Conservation (phyloP, 2,888 invertebrate species). For the Calameuta idolon region DNA sequence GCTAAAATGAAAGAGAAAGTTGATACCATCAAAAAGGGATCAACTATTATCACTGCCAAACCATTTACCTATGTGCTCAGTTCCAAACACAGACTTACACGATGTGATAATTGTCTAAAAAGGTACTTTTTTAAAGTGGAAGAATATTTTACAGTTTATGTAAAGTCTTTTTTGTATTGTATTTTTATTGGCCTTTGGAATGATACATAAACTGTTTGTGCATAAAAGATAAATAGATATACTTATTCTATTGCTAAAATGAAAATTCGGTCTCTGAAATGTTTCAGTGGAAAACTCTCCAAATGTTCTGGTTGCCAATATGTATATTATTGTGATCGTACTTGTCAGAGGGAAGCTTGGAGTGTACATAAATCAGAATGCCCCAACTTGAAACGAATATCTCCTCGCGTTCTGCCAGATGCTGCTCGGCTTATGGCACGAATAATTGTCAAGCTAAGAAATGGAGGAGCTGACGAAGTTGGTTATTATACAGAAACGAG, state of each 20-base stretch:
- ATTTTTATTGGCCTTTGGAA: not conserved
- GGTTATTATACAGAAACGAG: slow-evolving; percentile 78
- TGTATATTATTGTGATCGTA: slow-evolving; percentile 83
- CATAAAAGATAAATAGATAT: not conserved
- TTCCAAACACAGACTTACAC: slow-evolving; percentile 75
- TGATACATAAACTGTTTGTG: not conserved
- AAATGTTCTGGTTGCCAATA: slow-evolving; percentile 89
- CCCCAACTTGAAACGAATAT: slow-evolving; percentile 76
- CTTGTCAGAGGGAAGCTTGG: slow-evolving; percentile 88
- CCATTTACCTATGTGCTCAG: slow-evolving; percentile 82
- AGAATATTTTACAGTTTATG: not conserved
- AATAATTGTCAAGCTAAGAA: slow-evolving; percentile 77
- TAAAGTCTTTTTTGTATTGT: not conserved
- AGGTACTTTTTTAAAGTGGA: slow-evolving; percentile 34
- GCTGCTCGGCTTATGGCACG: slow-evolving; percentile 84
- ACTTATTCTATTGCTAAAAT: not conserved
- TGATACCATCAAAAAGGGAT: slow-evolving; percentile 71
- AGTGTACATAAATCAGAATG: slow-evolving; percentile 87
- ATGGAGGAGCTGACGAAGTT: slow-evolving; percentile 76
- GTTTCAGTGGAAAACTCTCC: slow-evolving; percentile 76
- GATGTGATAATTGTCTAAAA: slow-evolving; percentile 80
- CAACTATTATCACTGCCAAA: slow-evolving; percentile 77
- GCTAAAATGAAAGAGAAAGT: slow-evolving; percentile 55
- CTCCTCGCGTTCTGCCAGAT: slow-evolving; percentile 83
- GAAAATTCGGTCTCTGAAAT: not conserved